Conservation (phyloP, 2,113 vertebrate species). For the Amphiprion ocellaris region DNA sequence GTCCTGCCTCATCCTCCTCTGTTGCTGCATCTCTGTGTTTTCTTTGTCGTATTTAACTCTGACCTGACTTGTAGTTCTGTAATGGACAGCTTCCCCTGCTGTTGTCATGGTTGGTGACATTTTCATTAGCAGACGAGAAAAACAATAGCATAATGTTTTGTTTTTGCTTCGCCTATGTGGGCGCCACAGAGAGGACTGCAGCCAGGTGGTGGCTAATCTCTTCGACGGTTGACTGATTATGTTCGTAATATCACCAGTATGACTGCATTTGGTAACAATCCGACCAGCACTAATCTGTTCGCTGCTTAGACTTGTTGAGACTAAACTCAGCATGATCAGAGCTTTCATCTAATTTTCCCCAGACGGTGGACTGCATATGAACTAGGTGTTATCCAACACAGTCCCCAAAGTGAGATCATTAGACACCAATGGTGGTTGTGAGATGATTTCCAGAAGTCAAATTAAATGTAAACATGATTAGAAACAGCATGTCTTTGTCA, state of each 20-base stretch:
- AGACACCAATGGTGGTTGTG: no score
- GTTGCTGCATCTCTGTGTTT: background rate
- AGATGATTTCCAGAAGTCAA: no score
- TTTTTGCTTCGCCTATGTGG: conserved; percentile 20
- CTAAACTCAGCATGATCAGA: background rate
- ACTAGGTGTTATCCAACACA: background rate
- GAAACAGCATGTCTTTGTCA: no score
- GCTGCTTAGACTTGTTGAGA: background rate
- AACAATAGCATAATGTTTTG: conserved; percentile 24
- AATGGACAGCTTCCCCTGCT: background rate
- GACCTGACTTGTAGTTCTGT: conserved; percentile 13
- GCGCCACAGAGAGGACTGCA: background rate
- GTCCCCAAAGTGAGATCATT: no score
- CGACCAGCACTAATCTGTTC: background rate
- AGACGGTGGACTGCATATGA: background rate
- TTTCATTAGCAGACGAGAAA: conserved; percentile 32
- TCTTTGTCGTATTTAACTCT: conserved; percentile 15
- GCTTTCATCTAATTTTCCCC: background rate
- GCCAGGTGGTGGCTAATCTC: conserved; percentile 22
- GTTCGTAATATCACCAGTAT: background rate
- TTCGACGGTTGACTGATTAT: conserved; percentile 9
- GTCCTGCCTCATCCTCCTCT: background rate
- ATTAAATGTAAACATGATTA: no score
- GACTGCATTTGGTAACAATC: background rate
- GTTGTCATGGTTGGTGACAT: conserved; percentile 50